Base-by-base conservation (phyloP, 2,888 invertebrate genomes). In the Dioctria linearis region DNA sequence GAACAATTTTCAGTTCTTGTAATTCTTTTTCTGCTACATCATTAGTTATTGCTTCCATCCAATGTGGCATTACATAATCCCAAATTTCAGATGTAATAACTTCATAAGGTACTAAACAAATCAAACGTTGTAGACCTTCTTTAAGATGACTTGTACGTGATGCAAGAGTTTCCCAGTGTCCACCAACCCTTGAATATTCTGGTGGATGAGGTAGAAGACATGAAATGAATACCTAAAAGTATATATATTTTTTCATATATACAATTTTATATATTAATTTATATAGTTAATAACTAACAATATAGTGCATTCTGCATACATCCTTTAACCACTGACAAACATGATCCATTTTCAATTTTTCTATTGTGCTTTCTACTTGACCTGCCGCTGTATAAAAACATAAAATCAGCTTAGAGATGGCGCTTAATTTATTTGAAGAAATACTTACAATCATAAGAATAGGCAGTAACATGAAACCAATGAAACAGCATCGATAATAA, bases 381-480 rank as follows among this genome's bases (percentile, higher is more conserved):
- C 94, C 94, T 90, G 87, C 84, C 83, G 87, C 87, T 86, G 54
- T n/a, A 57, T n/a, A 5, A 46, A n/a, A 67, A 11, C 37, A 46
- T 4, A 46, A 5, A 59, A 46, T 6, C 2, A 49, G 39, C 46
- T 49, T 63, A 43, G 13, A 76, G 59, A 63, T 59, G 9, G 43
- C 9, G 6, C 66, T 39, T 43, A 65, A 54, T 25, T 25, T 25
- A 54, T 57, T 37, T 54, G 54, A 51, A 13, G 54, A 73, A 37
- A 54, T 54, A 80, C 83, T 86, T 89, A 96, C 97, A 96, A 89
- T 98, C 97, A 86, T 97, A 97, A 6, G 98, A 94, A 88, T 96
- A 97, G 2, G 98, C 98, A 13, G 99, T 99, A 85, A 98, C 95
- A 90, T 99, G 97, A 90, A 99, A 99, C 99, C 99, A 99, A 89